Percentiles rank a stretch among this genome's conserved stretches.
Evolutionary conservation across 2,797 vertebrate species (phyloP).

Genomic region (Chiloscyllium punctatum): DNA sequence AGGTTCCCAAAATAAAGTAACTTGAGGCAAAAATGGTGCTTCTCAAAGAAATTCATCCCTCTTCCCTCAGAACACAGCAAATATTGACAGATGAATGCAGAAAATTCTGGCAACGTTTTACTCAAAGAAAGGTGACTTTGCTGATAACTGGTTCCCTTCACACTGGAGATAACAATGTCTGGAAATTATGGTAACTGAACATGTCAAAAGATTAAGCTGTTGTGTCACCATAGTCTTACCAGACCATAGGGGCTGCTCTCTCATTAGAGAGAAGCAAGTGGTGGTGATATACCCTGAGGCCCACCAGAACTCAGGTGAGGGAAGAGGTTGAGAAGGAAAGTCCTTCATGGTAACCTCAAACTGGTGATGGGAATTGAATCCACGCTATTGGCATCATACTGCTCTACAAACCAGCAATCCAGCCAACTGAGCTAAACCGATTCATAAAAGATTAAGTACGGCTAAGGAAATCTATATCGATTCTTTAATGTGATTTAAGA

Average conservation of each 20-base stretch:
- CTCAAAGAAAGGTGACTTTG: neutral
- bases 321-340: no score
- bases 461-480: neutral
- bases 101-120: neutral
- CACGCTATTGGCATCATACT: no score
- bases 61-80: neutral
- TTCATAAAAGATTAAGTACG: neutral
- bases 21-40: neutral
- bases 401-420: no score
- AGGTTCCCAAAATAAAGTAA: neutral
- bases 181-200: neutral
- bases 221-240: no score
- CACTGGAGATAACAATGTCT: neutral
- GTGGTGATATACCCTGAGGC: no score
- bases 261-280: no score
- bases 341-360: no score
- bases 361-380: no score
- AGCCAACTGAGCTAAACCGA: no score
- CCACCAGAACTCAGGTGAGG: no score
- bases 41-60: neutral
- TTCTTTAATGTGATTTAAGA: neutral
- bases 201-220: neutral
- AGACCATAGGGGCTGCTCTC: no score
- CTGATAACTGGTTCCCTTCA: neutral
- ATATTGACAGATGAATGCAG: neutral